Evolutionary conservation across 2,113 vertebrate species (phyloP).

Genomic region (Ploceus nigricollis): DNA sequence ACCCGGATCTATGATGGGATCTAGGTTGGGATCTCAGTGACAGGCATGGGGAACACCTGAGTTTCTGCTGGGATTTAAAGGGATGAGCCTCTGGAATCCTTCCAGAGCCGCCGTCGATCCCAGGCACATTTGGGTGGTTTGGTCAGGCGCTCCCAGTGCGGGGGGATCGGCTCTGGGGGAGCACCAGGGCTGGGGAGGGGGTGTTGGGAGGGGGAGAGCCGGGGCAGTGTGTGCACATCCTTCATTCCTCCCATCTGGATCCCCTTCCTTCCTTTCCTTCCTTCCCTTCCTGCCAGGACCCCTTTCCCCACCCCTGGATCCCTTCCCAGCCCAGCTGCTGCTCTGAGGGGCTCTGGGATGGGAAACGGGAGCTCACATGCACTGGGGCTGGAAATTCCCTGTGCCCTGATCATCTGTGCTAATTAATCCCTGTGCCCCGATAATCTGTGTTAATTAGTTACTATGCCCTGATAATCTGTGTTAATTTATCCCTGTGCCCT

Average conservation of each 20-base stretch:
- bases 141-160: rapidly evolving
- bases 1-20: neutral
- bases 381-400: rapidly evolving
- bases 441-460: neutral
- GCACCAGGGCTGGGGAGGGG: neutral
- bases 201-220: neutral
- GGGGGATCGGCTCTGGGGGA: neutral
- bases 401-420: neutral
- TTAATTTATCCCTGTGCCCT: neutral
- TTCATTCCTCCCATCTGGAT: neutral
- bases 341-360: neutral
- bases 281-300: neutral
- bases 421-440: neutral
- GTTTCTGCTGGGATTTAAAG: neutral
- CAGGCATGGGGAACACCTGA: neutral
- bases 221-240: neutral
- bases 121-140: neutral
- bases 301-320: neutral
- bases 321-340: neutral
- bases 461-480: neutral
- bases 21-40: neutral
- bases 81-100: neutral
- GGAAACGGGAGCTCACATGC: neutral
- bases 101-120: rapidly evolving
- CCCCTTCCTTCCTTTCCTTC: neutral